Percentiles rank a stretch among this genome's conserved stretches.
Conservation (phyloP, 37 sponge, comb jelly and placozoan species). For the Sycon ciliatum region DNA sequence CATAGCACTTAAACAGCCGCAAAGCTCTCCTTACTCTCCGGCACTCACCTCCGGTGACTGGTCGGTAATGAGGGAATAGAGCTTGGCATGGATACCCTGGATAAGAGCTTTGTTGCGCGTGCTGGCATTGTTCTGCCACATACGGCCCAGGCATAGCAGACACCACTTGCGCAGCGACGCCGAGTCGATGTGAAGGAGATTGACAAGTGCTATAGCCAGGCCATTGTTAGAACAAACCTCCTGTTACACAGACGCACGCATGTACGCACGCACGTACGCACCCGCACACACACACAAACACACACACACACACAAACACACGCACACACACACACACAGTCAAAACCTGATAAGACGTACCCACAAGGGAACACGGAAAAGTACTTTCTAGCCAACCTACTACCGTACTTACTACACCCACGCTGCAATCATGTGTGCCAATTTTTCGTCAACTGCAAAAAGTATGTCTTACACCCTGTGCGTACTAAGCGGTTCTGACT, state of each 20-base stretch:
- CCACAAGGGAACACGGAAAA: no score
- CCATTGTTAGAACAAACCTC: conserved; percentile 49
- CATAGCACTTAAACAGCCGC: neutral
- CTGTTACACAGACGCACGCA: no score
- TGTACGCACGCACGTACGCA: neutral
- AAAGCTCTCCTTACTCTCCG: neutral
- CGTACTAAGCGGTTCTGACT: no score
- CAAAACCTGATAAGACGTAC: no score
- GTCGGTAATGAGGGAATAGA: conserved; percentile 68
- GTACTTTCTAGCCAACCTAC: no score
- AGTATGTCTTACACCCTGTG: no score
- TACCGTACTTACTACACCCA: no score
- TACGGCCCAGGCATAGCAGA: conserved; percentile 77
- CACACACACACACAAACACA: conserved; percentile 10
- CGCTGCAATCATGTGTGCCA: no score
- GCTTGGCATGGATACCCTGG: conserved; percentile 75
- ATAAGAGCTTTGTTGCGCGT: conserved; percentile 75
- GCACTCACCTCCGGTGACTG: conserved; percentile 73
- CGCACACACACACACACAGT: no score
- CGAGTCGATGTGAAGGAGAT: conserved; percentile 68
- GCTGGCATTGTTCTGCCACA: conserved; percentile 74
- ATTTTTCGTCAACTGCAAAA: no score
- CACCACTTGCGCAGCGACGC: conserved; percentile 47
- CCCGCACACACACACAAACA: no score
- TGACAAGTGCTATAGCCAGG: conserved; percentile 51